Evolutionary conservation across 2,888 invertebrate species (phyloP).

Genomic region (Crepidodera aurea): DNA sequence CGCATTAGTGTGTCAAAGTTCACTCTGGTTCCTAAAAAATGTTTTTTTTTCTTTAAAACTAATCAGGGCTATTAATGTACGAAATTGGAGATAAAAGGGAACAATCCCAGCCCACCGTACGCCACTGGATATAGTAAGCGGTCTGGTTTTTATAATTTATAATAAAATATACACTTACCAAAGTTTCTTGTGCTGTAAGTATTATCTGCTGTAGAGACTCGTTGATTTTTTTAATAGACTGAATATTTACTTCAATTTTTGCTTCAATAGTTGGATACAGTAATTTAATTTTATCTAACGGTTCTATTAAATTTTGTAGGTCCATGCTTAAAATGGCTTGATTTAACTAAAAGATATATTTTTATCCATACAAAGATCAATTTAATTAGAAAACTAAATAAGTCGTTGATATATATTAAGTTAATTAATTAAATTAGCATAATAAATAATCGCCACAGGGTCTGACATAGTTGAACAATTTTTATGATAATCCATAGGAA

Average conservation of each 20-base stretch:
- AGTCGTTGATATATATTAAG: no score
- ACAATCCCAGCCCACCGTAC: no score
- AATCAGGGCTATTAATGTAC: no score
- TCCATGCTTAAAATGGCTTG: not conserved
- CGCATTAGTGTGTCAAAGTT: no score
- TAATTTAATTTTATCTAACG: not conserved
- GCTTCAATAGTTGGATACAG: not conserved
- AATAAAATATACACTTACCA: not conserved
- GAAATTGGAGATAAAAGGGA: no score
- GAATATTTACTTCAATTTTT: not conserved
- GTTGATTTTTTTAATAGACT: not conserved
- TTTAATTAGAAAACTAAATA: no score
- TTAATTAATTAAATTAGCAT: no score
- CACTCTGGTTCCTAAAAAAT: conserved; percentile 7
- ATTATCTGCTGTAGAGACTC: not conserved
- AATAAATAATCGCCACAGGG: no score
- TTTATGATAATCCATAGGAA: no score
- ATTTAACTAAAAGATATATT: not conserved
- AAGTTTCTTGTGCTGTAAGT: not conserved
- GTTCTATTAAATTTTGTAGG: not conserved
- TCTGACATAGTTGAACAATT: no score
- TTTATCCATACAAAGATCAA: no score
- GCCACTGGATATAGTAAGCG: no score
- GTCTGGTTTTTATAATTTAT: not conserved
- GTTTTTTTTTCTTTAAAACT: not conserved